These are phyloP conservation scores for Brienomyrus longianalis DNA, from an alignment of 2,113 vertebrate genomes.

Conservation along the genomic window DNA sequence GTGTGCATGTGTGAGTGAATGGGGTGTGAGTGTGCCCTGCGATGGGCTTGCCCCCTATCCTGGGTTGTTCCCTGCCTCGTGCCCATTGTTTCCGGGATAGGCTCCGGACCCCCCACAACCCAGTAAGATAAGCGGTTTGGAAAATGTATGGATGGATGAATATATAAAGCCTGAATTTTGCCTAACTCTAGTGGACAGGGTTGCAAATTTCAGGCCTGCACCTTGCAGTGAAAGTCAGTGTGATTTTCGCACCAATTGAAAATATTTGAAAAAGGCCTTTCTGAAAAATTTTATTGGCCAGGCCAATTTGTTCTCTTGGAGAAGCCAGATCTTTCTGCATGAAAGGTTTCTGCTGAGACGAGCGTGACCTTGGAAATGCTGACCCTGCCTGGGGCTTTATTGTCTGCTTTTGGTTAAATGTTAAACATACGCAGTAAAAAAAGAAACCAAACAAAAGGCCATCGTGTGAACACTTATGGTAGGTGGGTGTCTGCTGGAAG, in stretches of 20 bases:
- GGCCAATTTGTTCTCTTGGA: background rate
- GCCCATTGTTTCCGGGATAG: no score
- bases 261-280: background rate
- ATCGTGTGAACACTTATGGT: background rate
- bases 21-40: no score
- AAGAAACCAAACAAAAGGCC: background rate
- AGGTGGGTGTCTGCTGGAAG: background rate
- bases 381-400: background rate
- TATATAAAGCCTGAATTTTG: background rate
- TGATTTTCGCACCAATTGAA: background rate
- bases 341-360: background rate
- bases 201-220: background rate
- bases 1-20: no score
- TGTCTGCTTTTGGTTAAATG: background rate
- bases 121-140: no score
- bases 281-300: background rate
- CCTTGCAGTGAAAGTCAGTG: background rate
- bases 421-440: background rate
- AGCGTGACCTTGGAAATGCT: background rate
- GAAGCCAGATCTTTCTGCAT: background rate
- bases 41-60: no score
- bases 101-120: no score
- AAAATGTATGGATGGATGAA: background rate
- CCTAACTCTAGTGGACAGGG: background rate
- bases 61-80: no score